A percentile compares a stretch with the other conserved stretches of the same genome.
Evolutionary conservation across 2,888 invertebrate genomes (phyloP).

Genomic region (Drosophila melanosoma): DNA sequence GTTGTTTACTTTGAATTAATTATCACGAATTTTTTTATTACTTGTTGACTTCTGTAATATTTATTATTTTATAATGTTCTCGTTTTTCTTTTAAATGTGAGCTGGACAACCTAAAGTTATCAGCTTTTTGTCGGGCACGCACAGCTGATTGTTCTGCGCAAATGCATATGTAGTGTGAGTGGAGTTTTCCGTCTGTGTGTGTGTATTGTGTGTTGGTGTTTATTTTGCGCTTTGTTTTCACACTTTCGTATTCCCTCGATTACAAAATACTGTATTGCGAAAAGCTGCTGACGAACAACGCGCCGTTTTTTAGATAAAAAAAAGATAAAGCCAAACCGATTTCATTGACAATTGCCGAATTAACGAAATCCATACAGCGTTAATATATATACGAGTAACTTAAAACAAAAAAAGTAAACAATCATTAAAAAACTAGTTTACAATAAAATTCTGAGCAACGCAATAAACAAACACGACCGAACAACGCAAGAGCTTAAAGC

Average conservation of each 20-base stretch:
- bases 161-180: background rate
- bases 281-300: constrained; percentile 24
- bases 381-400: background rate
- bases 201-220: constrained; percentile 16
- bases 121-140: constrained; percentile 39
- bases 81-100: background rate
- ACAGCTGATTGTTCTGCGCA: constrained; percentile 39
- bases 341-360: background rate
- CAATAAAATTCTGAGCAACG: constrained; percentile 14
- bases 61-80: background rate
- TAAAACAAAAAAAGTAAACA: constrained; percentile 11
- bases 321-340: constrained; percentile 6
- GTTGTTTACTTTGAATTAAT: background rate
- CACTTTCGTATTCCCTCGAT: constrained; percentile 29
- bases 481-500: constrained; percentile 69
- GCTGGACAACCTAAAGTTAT: constrained; percentile 14
- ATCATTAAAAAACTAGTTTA: constrained; percentile 6
- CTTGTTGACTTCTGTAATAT: constrained; percentile 1
- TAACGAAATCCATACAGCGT: background rate
- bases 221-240: constrained; percentile 26
- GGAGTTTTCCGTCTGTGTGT: background rate
- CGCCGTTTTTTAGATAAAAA: constrained; percentile 10
- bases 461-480: constrained; percentile 54
- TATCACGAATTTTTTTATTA: background rate
- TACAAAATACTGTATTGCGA: constrained; percentile 33